A percentile compares a stretch with the other conserved stretches of the same genome.
phyloP scores from a whole-genome alignment of 2,888 invertebrate species.

The Meiosimyza decipiens region DNA sequence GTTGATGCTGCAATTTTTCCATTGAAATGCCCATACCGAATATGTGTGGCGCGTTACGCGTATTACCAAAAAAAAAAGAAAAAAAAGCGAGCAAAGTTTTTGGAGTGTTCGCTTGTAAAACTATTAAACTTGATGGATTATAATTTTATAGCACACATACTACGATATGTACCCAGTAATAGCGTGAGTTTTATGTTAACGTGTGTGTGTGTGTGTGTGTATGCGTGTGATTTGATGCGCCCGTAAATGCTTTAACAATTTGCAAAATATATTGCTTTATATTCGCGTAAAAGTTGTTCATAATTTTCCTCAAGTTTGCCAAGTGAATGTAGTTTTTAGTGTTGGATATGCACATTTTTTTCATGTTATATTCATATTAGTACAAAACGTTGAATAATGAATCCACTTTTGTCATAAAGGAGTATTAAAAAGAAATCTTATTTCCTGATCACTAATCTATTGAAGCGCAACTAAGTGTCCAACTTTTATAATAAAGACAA shows the following conservation, averaged over 20 bases:
- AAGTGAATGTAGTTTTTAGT: no score
- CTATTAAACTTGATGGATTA: slow-evolving; percentile 33
- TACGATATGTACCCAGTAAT: slow-evolving; percentile 4
- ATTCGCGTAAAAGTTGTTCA: slow-evolving; percentile 1
- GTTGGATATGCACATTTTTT: no score
- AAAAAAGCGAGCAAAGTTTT: neutral
- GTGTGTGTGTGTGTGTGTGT: neutral
- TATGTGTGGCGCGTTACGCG: neutral
- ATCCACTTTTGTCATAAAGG: no score
- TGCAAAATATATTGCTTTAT: slow-evolving; percentile 15
- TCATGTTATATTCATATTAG: no score
- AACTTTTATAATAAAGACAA: no score
- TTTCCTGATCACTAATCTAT: no score
- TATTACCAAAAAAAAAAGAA: neutral
- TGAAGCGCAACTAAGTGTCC: no score
- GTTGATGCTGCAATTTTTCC: slow-evolving; percentile 26
- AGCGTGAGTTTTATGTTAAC: neutral
- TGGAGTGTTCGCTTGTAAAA: slow-evolving; percentile 5
- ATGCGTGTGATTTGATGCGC: slow-evolving; percentile 23
- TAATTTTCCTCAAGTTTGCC: neutral
- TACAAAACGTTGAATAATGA: no score
- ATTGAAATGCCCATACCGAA: neutral
- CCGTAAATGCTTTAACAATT: slow-evolving; percentile 27
- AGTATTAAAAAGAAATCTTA: no score
- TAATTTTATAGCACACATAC: slow-evolving; percentile 14